These are phyloP conservation scores for Tholera decimalis DNA, from an alignment of 2,888 invertebrate species.

Conservation along the genomic window DNA sequence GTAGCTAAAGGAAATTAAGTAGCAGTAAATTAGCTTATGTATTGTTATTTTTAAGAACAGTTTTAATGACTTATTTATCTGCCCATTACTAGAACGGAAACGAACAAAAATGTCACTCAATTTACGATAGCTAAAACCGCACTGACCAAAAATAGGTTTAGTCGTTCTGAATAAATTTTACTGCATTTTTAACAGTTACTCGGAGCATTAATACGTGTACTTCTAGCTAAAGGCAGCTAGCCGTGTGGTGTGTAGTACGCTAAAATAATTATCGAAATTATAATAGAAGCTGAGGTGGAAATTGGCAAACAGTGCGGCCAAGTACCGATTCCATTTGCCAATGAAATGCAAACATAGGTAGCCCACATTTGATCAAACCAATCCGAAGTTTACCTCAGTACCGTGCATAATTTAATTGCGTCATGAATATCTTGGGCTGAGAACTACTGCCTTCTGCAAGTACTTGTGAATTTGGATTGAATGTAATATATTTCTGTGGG, in stretches of 20 bases:
- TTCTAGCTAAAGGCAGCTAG: slow-evolving; percentile 24
- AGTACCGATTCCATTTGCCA: slow-evolving; percentile 76
- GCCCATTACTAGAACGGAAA: not conserved
- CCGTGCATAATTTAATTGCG: slow-evolving; percentile 73
- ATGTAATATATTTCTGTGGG: slow-evolving; percentile 15
- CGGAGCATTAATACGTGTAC: slow-evolving; percentile 23
- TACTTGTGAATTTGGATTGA: slow-evolving; percentile 52
- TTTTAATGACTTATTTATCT: not conserved
- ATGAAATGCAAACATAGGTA: slow-evolving; percentile 80
- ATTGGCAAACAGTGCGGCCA: slow-evolving; percentile 68
- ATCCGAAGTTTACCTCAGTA: slow-evolving; percentile 66
- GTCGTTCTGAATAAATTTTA: slow-evolving; percentile 17
- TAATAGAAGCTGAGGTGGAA: slow-evolving; percentile 68
- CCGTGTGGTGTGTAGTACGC: slow-evolving; percentile 5
- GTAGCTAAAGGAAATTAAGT: too few relatives aligned
- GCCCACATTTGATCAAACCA: slow-evolving; percentile 73
- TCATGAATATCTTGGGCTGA: slow-evolving; percentile 67
- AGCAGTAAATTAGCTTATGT: not conserved
- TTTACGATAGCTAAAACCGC: slow-evolving; percentile 33
- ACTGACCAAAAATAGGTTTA: slow-evolving; percentile 20
- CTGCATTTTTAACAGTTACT: slow-evolving; percentile 24
- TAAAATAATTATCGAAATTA: slow-evolving; percentile 73
- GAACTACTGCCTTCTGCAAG: slow-evolving; percentile 53
- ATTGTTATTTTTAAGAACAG: not conserved
- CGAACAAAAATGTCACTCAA: not conserved